Conservation (phyloP, 1,140 invertebrate species). For the Drosophila melanica region DNA sequence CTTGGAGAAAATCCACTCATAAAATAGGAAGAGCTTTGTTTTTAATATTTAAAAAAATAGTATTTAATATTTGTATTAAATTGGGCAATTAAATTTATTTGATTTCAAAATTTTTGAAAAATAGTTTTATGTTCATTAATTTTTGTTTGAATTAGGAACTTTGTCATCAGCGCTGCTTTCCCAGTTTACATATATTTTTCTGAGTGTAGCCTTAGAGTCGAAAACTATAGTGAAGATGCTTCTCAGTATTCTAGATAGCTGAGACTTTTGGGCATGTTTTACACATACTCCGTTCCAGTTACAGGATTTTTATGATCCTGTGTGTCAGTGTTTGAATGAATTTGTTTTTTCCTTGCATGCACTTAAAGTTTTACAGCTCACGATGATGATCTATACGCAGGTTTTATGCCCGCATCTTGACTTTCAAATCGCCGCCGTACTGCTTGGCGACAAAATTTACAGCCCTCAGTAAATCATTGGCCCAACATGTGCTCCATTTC, state of each 20-base stretch:
- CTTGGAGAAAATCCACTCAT: no score
- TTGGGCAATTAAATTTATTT: no score
- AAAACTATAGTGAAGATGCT: background rate
- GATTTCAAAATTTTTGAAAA: no score
- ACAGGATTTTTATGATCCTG: slow-evolving; percentile 34
- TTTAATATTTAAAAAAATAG: no score
- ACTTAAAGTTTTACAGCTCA: slow-evolving; percentile 43
- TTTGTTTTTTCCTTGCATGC: slow-evolving; percentile 8
- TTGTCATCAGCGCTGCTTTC: no score
- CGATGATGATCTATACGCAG: slow-evolving; percentile 36
- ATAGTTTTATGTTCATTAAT: no score
- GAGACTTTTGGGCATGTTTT: slow-evolving; percentile 26
- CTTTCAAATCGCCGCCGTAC: slow-evolving; percentile 10
- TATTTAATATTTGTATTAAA: no score
- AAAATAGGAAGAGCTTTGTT: no score
- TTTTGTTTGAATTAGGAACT: no score
- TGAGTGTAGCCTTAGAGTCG: background rate
- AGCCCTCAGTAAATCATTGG: slow-evolving; percentile 38
- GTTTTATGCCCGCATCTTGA: slow-evolving; percentile 17
- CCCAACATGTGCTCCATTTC: slow-evolving; percentile 33
- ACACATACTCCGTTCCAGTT: slow-evolving; percentile 22
- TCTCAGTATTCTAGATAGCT: slow-evolving; percentile 13
- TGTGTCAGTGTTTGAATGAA: slow-evolving; percentile 34
- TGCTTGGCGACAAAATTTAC: slow-evolving; percentile 44
- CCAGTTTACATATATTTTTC: no score